Conservation (phyloP, 2,888 invertebrate genomes). For the Rutpela maculata region DNA sequence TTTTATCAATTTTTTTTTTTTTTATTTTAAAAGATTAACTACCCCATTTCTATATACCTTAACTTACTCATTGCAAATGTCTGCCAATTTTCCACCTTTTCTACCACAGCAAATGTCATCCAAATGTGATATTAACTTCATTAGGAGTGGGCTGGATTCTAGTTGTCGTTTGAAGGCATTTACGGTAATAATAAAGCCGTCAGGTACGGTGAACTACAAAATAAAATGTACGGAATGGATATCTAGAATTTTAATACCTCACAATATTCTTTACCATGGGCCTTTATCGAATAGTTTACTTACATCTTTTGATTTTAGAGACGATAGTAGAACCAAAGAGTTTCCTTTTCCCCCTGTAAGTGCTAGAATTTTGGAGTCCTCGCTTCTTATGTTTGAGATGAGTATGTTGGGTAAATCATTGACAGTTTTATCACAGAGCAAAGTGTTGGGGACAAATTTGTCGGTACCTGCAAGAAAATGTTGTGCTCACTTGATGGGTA, state of each 20-base stretch:
- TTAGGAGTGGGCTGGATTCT: slow-evolving; percentile 73
- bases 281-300: slow-evolving; percentile 29
- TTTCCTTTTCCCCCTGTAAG: slow-evolving; percentile 88
- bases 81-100: slow-evolving; percentile 74
- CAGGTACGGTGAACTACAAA: slow-evolving; percentile 78
- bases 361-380: slow-evolving; percentile 75
- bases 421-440: slow-evolving; percentile 55
- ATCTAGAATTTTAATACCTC: no score
- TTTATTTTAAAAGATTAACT: no score
- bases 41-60: no score
- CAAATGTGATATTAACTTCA: slow-evolving; percentile 74
- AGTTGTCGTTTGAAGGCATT: slow-evolving; percentile 79
- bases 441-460: slow-evolving; percentile 50
- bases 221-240: background rate
- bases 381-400: slow-evolving; percentile 72
- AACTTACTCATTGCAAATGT: slow-evolving; percentile 76
- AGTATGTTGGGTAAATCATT: slow-evolving; percentile 53
- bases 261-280: no score
- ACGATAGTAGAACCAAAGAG: slow-evolving; percentile 81
- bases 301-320: slow-evolving; percentile 74
- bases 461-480: background rate
- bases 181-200: slow-evolving; percentile 83
- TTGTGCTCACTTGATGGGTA: background rate
- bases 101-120: slow-evolving; percentile 76
- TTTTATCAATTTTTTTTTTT: no score